phyloP scores from a whole-genome alignment of 1,140 invertebrate genomes.

The Cardiocondyla obscurior region DNA sequence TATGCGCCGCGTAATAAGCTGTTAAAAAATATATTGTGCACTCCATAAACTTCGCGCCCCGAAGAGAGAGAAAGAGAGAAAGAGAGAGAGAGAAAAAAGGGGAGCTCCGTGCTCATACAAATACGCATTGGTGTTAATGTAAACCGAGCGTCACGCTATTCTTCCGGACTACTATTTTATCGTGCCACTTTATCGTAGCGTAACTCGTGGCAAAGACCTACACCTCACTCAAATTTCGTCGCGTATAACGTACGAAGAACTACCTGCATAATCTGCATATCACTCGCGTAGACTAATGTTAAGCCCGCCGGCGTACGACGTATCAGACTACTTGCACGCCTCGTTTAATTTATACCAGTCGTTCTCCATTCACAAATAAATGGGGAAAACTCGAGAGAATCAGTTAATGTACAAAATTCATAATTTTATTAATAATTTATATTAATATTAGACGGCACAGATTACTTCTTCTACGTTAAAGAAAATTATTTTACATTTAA shows the following conservation, averaged over 20 bases:
- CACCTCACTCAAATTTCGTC: neutral
- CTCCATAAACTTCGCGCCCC: conserved; percentile 14
- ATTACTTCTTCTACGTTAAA: no score
- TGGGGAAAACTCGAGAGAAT: neutral
- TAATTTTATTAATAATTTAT: conserved; percentile 20
- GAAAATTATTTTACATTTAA: no score
- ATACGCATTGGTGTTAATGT: conserved; percentile 60
- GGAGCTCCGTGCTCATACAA: no score
- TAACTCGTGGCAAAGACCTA: conserved; percentile 8
- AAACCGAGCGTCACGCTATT: conserved; percentile 38
- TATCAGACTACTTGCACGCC: neutral
- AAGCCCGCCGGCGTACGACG: neutral
- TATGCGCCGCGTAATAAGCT: conserved; percentile 18
- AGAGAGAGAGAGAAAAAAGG: neutral
- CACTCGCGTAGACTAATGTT: conserved; percentile 12
- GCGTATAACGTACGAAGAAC: conserved; percentile 1
- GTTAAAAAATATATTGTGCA: conserved; percentile 49
- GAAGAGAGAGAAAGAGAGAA: neutral
- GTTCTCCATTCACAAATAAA: neutral
- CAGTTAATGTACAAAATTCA: neutral
- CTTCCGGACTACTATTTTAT: conserved; percentile 48
- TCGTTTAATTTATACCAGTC: neutral
- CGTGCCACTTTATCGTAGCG: conserved; percentile 49
- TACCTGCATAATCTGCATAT: conserved; percentile 21
- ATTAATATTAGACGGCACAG: no score